Conservation (phyloP, 2,797 vertebrate genomes). For the Acanthurus leucopareius region DNA sequence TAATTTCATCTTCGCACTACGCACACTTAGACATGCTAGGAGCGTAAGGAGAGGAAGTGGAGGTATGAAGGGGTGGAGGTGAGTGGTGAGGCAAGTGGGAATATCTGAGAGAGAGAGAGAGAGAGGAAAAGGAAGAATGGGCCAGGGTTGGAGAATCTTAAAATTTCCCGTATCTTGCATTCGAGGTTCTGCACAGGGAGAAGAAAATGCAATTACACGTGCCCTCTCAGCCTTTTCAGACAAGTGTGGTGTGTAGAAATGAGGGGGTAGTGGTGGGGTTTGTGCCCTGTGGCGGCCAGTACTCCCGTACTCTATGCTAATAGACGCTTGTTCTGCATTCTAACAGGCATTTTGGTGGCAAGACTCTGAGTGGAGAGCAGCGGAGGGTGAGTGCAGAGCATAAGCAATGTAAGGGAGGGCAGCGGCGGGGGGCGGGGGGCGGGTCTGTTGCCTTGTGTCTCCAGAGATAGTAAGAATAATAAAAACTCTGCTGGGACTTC, state of each 20-base stretch:
- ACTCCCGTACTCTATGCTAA: constrained; percentile 79
- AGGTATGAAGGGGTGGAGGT: constrained; percentile 72
- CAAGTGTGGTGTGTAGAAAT: constrained; percentile 59
- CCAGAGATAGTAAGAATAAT: constrained; percentile 79
- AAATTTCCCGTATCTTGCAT: constrained; percentile 75
- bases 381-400: constrained; percentile 55
- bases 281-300: constrained; percentile 70
- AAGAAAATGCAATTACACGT: constrained; percentile 87
- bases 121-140: constrained; percentile 54
- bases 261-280: constrained; percentile 58
- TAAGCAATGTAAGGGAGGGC: constrained; percentile 9
- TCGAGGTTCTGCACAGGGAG: constrained; percentile 75
- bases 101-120: constrained; percentile 66
- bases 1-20: constrained; percentile 82
- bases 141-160: constrained; percentile 66
- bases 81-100: constrained; percentile 64
- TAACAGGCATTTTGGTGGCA: constrained; percentile 71
- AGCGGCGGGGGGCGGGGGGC: constrained; percentile 4
- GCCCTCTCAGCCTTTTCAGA: constrained; percentile 80
- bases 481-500: constrained; percentile 82
- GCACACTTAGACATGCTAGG: constrained; percentile 80
- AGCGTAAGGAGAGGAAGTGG: constrained; percentile 65
- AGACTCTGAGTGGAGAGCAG: constrained; percentile 57
- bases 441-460: constrained; percentile 65
- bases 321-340: constrained; percentile 82